Evolutionary conservation across 2,797 vertebrate species (phyloP).

Genomic region (Lithobates sylvaticus): DNA sequence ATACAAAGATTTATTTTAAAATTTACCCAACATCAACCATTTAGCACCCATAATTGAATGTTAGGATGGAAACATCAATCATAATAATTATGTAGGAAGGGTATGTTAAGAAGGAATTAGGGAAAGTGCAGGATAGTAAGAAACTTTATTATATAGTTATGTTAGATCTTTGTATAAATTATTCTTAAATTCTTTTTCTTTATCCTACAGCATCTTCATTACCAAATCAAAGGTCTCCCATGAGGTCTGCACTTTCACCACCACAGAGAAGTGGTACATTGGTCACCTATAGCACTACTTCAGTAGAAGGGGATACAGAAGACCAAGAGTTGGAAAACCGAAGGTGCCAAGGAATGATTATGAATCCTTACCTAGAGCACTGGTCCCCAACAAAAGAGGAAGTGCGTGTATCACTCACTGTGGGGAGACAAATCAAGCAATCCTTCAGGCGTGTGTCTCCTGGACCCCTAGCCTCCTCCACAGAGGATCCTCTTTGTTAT

Average conservation of each 20-base stretch:
- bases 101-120: slow-evolving; percentile 3
- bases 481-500: slow-evolving; percentile 57
- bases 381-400: slow-evolving; percentile 61
- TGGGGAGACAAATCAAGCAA: slow-evolving; percentile 59
- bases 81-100: neutral
- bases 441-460: slow-evolving; percentile 59
- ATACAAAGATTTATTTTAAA: neutral
- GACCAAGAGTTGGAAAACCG: slow-evolving; percentile 58
- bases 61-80: neutral
- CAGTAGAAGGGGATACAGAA: slow-evolving; percentile 59
- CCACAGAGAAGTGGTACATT: slow-evolving; percentile 62
- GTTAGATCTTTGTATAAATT: neutral
- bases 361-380: slow-evolving; percentile 58
- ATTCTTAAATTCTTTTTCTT: slow-evolving; percentile 14
- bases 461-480: slow-evolving; percentile 58
- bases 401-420: slow-evolving; percentile 56
- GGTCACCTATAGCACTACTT: slow-evolving; percentile 60
- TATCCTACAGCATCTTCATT: slow-evolving; percentile 59
- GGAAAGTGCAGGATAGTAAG: slow-evolving; percentile 8
- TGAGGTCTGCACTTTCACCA: slow-evolving; percentile 54
- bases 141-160: slow-evolving; percentile 15
- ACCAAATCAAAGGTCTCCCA: slow-evolving; percentile 60
- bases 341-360: slow-evolving; percentile 60
- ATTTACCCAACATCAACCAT: neutral
- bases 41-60: neutral